Conservation (phyloP, 2,888 invertebrate genomes). For the Drosophila engyochracea region DNA sequence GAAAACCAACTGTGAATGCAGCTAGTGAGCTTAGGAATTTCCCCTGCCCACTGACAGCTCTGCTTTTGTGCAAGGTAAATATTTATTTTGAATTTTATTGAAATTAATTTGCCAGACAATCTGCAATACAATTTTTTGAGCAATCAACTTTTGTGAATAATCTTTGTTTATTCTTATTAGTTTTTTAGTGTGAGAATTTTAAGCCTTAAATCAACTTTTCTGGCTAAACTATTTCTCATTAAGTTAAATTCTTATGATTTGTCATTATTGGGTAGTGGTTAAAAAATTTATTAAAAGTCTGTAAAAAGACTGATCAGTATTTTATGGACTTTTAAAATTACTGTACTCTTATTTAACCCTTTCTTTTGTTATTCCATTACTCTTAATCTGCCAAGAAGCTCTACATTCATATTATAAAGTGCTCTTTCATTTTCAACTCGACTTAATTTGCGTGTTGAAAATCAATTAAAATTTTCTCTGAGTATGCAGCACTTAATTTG, state of each 20-base stretch:
- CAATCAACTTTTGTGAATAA: constrained; percentile 3
- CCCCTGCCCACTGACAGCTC: not conserved
- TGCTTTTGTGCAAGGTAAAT: constrained; percentile 11
- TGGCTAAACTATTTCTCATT: too few relatives aligned
- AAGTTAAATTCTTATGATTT: not conserved
- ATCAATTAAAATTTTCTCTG: constrained; percentile 50
- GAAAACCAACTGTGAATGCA: constrained; percentile 33
- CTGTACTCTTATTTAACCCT: too few relatives aligned
- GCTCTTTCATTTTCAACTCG: constrained; percentile 8
- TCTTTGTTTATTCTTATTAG: not conserved
- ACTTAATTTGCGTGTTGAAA: constrained; percentile 36
- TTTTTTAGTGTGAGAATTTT: not conserved
- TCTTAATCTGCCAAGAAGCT: not conserved
- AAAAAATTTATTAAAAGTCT: not conserved
- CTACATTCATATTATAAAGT: not conserved
- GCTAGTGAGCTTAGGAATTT: not conserved
- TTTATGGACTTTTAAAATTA: not conserved
- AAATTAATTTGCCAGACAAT: constrained; percentile 6
- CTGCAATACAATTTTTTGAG: not conserved
- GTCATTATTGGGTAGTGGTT: not conserved
- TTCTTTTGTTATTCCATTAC: not conserved
- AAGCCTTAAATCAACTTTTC: not conserved
- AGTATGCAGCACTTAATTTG: constrained; percentile 50
- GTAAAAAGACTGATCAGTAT: not conserved
- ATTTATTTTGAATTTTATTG: constrained; percentile 17